Evolutionary conservation across 2,797 vertebrate genomes (phyloP), one percentile per base, ranked within the genome.

Genomic region (Eulemur mongoz): DNA sequence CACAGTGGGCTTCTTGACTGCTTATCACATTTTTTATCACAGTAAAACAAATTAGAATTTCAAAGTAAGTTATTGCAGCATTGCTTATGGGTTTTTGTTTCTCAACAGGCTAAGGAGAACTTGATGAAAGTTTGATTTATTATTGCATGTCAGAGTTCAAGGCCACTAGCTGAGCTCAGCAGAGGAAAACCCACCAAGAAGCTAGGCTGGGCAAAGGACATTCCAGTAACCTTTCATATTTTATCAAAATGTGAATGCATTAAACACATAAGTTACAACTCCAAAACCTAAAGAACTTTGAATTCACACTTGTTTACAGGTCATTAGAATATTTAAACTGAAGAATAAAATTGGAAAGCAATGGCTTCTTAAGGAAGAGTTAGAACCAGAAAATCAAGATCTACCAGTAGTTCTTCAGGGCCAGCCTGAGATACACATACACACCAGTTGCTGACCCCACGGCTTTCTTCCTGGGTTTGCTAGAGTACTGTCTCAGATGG

Each of bases 21-120:
- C 84, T 88, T 98, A 97, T 94, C 73, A 96, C 57, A 95, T 96
- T 75, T 97, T 98, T 98, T 97, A 96, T 95, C 91, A 95, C 50
- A 81, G 80, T 92, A 70, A 96, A 97, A 95, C 94, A 91, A 97
- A 98, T 97, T 97, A 97, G 79, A 97, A 97, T 98, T 98, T 98
- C 97, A 97, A 97, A 98, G 96, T 91, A 98, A 96, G 69, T 96
- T 96, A 85, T 72, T 97, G 86, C 80, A 96, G 72, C 95, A 90
- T 91, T 91, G 79, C 94, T 97, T 96, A 95, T n/a, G 73, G 84
- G 89, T 52, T 95, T 95, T 67, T 95, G 85, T 97, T 98, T 98
- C 95, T 97, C 94, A 97, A 97, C 97, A 97, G 84, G 86, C 93
- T 69, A 70, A 95, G 94, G 69, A 96, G 93, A 98, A 97, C 4